A percentile compares a stretch with the other conserved stretches of the same genome.
Conservation (phyloP, 2,888 invertebrate species). For the Corbicula japonica region DNA sequence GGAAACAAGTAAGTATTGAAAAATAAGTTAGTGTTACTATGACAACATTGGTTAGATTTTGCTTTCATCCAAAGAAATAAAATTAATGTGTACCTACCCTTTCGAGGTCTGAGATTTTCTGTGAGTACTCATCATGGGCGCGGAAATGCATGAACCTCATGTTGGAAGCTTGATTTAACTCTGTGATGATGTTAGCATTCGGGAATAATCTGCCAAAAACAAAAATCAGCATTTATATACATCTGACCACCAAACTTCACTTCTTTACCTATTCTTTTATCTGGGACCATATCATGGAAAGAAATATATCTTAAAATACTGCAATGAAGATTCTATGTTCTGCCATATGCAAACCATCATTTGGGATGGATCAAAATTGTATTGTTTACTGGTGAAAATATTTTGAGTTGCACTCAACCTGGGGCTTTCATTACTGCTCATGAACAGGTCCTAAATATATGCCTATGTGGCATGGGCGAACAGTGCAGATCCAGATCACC, state of each 20-base stretch:
- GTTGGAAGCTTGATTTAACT: constrained; percentile 98
- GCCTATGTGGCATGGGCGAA: too few relatives aligned
- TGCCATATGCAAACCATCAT: constrained; percentile 87
- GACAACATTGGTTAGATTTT: too few relatives aligned
- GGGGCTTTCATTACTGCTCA: too few relatives aligned
- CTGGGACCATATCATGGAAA: not conserved
- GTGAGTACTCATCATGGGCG: constrained; percentile 98
- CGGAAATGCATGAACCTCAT: constrained; percentile 99
- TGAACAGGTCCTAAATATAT: too few relatives aligned
- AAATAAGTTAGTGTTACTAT: too few relatives aligned
- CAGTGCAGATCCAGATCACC: too few relatives aligned
- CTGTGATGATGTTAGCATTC: constrained; percentile 98
- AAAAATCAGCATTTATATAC: constrained; percentile 96
- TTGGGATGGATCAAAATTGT: constrained; percentile 97
- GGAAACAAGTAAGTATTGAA: too few relatives aligned
- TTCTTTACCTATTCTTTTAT: not conserved
- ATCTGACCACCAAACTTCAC: constrained; percentile 86
- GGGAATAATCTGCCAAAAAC: constrained; percentile 98
- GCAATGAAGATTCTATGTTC: too few relatives aligned
- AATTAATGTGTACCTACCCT: constrained; percentile 94
- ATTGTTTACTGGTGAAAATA: too few relatives aligned
- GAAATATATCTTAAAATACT: not conserved
- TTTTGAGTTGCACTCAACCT: too few relatives aligned
- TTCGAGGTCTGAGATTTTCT: constrained; percentile 99
- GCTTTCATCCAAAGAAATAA: too few relatives aligned